Percentiles rank a stretch among this genome's conserved stretches.
Conservation (phyloP, 2,113 vertebrate genomes). For the Macquaria ambigua region DNA sequence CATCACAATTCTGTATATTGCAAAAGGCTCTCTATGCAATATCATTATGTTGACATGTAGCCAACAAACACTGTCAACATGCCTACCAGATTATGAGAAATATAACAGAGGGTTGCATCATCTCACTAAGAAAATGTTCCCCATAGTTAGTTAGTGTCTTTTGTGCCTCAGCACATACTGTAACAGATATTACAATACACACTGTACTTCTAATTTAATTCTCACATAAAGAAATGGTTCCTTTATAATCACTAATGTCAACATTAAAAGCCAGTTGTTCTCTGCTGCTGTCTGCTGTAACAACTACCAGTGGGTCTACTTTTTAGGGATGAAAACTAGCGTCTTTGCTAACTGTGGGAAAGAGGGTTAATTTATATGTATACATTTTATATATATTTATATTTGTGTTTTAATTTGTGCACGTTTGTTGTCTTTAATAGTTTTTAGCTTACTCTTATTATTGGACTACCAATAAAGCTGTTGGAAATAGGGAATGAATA, state of each 20-base stretch:
- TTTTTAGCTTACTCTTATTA: not conserved
- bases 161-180: not conserved
- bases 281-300: not conserved
- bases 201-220: not conserved
- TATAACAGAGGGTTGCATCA: not conserved
- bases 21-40: not conserved
- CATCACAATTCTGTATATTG: not conserved
- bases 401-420: not conserved
- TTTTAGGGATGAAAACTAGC: not conserved
- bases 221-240: not conserved
- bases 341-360: not conserved
- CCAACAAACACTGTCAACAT: not conserved
- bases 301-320: not conserved
- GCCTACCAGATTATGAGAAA: not conserved
- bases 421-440: not conserved
- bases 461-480: not conserved
- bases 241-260: not conserved
- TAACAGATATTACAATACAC: not conserved
- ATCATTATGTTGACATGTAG: not conserved
- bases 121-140: not conserved
- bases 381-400: not conserved
- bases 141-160: not conserved
- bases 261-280: not conserved
- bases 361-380: not conserved
- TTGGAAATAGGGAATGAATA: not conserved